Evolutionary conservation across 2,797 vertebrate species (phyloP).

Genomic region (Xenopus petersii): DNA sequence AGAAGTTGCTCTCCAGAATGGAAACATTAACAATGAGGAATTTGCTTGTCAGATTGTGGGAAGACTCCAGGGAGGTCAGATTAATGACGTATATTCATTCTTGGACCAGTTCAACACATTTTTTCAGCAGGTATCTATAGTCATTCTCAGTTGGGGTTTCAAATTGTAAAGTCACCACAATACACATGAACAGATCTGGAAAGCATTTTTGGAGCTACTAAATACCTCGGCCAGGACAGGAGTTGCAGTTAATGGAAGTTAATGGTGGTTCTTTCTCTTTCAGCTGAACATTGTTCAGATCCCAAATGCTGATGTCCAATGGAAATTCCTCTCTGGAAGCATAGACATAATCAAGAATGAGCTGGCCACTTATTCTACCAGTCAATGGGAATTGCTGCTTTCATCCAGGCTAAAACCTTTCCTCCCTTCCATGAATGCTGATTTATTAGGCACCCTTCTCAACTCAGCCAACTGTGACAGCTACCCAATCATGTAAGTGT

Average conservation of each 20-base stretch:
- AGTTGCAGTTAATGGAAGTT: too few species aligned
- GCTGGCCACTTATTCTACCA: slow-evolving; percentile 16
- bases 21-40: slow-evolving; percentile 42
- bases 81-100: slow-evolving; percentile 31
- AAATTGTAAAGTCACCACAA: too few species aligned
- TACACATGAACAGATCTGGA: too few species aligned
- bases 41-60: slow-evolving; percentile 49
- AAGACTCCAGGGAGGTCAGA: slow-evolving; percentile 27
- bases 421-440: slow-evolving; percentile 25
- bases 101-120: slow-evolving; percentile 31
- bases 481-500: slow-evolving; percentile 50
- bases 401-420: slow-evolving; percentile 24
- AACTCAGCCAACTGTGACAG: slow-evolving; percentile 21
- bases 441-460: slow-evolving; percentile 31
- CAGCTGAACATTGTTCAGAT: slow-evolving; percentile 32
- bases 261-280: background rate
- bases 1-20: slow-evolving; percentile 30
- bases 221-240: too few species aligned
- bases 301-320: slow-evolving; percentile 8
- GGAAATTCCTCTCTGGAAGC: slow-evolving; percentile 41
- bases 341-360: background rate
- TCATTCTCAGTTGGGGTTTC: too few species aligned
- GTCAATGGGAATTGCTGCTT: slow-evolving; percentile 40
- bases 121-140: slow-evolving; percentile 3
- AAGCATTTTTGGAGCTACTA: too few species aligned